These are phyloP conservation scores for Mus pahari DNA, from an alignment of 2,113 vertebrate genomes.

Conservation along the genomic window DNA sequence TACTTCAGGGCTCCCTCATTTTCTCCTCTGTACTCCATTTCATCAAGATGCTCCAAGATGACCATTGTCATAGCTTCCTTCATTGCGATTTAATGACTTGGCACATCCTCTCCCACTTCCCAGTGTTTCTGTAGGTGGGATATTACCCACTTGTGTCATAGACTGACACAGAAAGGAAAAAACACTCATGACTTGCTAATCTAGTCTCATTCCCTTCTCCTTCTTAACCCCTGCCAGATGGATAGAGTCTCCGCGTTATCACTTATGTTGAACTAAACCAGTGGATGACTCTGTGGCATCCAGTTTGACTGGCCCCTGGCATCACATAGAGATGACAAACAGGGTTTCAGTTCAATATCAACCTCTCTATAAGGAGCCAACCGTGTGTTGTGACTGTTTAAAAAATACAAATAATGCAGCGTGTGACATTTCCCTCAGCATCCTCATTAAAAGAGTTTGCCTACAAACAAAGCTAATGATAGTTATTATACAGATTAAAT, in stretches of 20 bases:
- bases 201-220: not conserved
- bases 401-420: conserved; percentile 64
- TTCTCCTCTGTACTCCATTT: not conserved
- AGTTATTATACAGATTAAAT: conserved; percentile 73
- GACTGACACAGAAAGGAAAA: not conserved
- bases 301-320: not conserved
- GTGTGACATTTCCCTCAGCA: conserved; percentile 38
- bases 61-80: not conserved
- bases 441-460: conserved; percentile 71
- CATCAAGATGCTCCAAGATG: not conserved
- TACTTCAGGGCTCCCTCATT: not conserved
- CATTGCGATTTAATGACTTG: not conserved
- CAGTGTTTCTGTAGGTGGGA: not conserved
- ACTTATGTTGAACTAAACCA: not conserved
- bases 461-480: conserved; percentile 73
- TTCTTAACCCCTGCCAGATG: not conserved
- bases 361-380: conserved; percentile 1
- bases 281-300: not conserved
- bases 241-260: not conserved
- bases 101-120: not conserved
- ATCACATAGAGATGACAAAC: not conserved
- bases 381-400: conserved; percentile 24
- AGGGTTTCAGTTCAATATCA: not conserved
- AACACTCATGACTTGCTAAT: not conserved
- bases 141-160: not conserved